Base-by-base conservation (phyloP, 2,888 invertebrate species). In the Melanchra persicariae region DNA sequence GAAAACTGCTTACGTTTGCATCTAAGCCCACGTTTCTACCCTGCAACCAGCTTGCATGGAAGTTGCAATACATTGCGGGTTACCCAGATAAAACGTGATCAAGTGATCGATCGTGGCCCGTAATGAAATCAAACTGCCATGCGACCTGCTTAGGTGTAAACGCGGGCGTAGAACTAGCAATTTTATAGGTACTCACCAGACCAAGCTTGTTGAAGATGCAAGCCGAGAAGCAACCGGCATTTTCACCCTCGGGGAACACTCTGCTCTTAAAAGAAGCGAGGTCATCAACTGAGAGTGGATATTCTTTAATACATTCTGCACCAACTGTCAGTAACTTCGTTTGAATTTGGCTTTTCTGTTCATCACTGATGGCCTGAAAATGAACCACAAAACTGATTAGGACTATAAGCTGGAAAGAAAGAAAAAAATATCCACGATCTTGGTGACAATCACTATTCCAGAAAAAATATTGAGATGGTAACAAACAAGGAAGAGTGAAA, bases 151-250 rank as follows among this genome's bases (percentile, higher is more conserved):
- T 30, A 37, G 37, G 12, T 37, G 37, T 0, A 37, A 37, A 37
- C 12, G 37, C 37, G 30, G 30, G 30, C 30, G 30, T n/a, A 30
- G 37, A 12, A 12, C 1, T 37, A 37, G 37, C 12, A 37, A 12
- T 2, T 12, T 17, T 54, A 55, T n/a, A 30, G 30, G 6, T 30
- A 55, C 90, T 91, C 86, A 94, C 93, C 45, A 93, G 60, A 47
- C 92, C 93, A 72, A 88, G 71, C 68, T 90, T 88, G 60, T 84
- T 92, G 26, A 91, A 83, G 22, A 93, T 75, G 61, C 94, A 94
- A 3, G 93, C 90, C 43, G 90, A 76, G 77, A 94, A 93, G 77
- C 93, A 94, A 1, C 89, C 85, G 2, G 87, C 91, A 19, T 91
- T 88, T 3, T 86, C 87, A 3, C 89, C 89, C 0, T 83, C 86